phyloP scores from a whole-genome alignment of 1,140 invertebrate species.

The Leptopilina boulardi region DNA sequence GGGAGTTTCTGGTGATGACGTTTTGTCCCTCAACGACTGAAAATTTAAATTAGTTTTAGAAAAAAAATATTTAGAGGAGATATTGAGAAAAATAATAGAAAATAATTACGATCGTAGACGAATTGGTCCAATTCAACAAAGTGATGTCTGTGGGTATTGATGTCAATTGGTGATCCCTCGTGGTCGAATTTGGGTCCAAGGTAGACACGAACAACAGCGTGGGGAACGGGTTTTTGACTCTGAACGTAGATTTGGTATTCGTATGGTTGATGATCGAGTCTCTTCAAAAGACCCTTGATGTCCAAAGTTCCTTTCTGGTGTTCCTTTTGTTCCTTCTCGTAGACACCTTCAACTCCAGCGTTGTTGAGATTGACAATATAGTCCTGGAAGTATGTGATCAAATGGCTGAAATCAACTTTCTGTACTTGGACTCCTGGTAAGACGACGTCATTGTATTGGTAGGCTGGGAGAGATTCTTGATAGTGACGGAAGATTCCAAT shows the following conservation, averaged over 20 bases:
- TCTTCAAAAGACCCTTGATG: conserved; percentile 68
- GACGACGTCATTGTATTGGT: conserved; percentile 80
- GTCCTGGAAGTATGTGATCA: conserved; percentile 80
- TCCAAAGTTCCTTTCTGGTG: conserved; percentile 58
- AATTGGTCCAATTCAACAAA: conserved; percentile 84
- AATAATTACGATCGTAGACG: conserved; percentile 75
- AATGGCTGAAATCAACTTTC: conserved; percentile 78
- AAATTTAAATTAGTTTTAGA: conserved; percentile 23
- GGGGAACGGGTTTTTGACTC: conserved; percentile 68
- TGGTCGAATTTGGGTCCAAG: conserved; percentile 79
- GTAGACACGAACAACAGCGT: conserved; percentile 76
- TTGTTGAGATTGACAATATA: conserved; percentile 77
- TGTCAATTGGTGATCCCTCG: conserved; percentile 75
- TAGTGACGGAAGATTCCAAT: conserved; percentile 75
- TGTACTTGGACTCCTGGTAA: conserved; percentile 81
- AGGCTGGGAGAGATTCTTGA: conserved; percentile 79
- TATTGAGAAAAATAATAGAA: background rate
- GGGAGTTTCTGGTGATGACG: conserved; percentile 80
- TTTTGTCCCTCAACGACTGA: conserved; percentile 81
- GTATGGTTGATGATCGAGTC: conserved; percentile 82
- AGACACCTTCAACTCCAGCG: conserved; percentile 60
- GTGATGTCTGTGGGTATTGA: conserved; percentile 79
- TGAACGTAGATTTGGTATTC: conserved; percentile 76
- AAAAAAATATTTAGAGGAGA: no score
- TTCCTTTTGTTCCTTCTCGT: conserved; percentile 30